A percentile compares a stretch with the other conserved stretches of the same genome.
Evolutionary conservation across 2,888 invertebrate species (phyloP).

Genomic region (Globia sparganii): DNA sequence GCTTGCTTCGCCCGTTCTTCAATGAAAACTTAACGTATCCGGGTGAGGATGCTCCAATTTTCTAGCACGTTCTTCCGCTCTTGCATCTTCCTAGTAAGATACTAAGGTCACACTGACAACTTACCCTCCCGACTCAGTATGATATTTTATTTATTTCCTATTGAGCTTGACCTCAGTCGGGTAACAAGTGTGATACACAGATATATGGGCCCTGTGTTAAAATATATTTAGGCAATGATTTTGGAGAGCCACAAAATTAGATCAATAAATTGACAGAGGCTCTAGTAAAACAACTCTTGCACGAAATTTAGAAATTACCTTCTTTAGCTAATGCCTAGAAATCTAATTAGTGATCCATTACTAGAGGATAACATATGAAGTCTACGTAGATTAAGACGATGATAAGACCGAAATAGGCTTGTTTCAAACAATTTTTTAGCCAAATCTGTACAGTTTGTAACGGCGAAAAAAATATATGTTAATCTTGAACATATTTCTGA

Average conservation of each 20-base stretch:
- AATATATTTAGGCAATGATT: neutral
- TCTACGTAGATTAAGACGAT: neutral
- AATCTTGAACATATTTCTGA: too few relatives aligned
- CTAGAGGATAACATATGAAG: neutral
- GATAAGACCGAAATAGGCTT: too few relatives aligned
- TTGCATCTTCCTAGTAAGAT: neutral
- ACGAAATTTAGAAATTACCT: neutral
- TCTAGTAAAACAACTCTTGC: neutral
- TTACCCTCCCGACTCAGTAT: neutral
- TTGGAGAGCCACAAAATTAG: neutral
- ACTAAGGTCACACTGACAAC: neutral
- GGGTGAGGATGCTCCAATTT: neutral
- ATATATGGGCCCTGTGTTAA: neutral
- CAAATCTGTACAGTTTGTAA: too few relatives aligned
- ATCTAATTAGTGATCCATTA: neutral
- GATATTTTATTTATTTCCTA: neutral
- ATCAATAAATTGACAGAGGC: neutral
- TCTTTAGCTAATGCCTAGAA: neutral
- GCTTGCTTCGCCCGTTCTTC: too few relatives aligned
- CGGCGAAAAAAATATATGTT: too few relatives aligned
- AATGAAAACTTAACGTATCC: too few relatives aligned
- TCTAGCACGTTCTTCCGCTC: neutral
- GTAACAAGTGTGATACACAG: neutral
- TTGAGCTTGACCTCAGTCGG: neutral
- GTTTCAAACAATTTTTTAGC: too few relatives aligned